A percentile compares a stretch with the other conserved stretches of the same genome.
Evolutionary conservation across 2,113 vertebrate species (phyloP).

Genomic region (Dermatemys mawii): DNA sequence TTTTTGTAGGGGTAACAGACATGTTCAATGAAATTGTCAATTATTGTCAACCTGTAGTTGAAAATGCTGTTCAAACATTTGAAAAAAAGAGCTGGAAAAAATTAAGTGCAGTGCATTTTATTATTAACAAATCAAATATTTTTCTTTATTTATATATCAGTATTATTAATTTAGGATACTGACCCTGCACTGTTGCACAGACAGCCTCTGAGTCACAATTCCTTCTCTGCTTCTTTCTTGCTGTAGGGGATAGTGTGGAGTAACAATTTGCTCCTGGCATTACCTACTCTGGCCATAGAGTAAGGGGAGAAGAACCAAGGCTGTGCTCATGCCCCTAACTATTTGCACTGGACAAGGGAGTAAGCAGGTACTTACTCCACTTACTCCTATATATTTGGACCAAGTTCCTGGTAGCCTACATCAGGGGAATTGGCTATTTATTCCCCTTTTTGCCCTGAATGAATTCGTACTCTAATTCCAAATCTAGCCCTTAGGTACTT

Average conservation of each 20-base stretch:
- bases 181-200: neutral
- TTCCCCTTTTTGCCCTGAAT: neutral
- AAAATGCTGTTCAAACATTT: neutral
- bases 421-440: neutral
- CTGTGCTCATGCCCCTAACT: neutral
- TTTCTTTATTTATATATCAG: slow-evolving; percentile 2
- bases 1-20: neutral
- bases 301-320: neutral
- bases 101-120: rapidly evolving
- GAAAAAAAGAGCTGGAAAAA: neutral
- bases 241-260: neutral
- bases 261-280: neutral
- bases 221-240: neutral
- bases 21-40: neutral
- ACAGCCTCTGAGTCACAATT: rapidly evolving
- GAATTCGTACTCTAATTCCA: neutral
- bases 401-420: neutral
- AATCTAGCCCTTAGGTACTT: neutral
- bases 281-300: neutral
- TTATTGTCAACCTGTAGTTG: neutral
- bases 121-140: neutral
- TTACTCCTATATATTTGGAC: neutral
- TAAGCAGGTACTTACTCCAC: neutral
- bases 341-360: neutral
- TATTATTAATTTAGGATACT: neutral